Base-by-base conservation (phyloP, 2,797 vertebrate species). In the Myripristis jacobus region DNA sequence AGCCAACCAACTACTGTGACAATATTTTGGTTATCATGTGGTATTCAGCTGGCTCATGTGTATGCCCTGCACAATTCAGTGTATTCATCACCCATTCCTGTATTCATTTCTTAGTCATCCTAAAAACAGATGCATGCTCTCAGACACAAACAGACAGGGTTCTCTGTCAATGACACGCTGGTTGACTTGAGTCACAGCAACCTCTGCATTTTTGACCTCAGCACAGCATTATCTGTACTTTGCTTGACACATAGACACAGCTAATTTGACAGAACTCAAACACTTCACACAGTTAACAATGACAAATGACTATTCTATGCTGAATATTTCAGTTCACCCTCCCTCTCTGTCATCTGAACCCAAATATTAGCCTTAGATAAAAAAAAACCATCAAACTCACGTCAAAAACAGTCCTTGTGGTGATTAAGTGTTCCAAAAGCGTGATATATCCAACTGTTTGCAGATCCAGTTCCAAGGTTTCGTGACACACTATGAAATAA, bases 341-440 rank as follows among this genome's bases (percentile, higher is more conserved):
- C 48, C 16, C 50, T 58, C 48, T 71, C 51, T 75, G 44, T 58
- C 61, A 70, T 66, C 16, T 24, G 21, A 65, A 62, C 59, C 64
- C 65, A 87, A 87, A 87, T 77, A 84, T 79, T 77, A 79, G 57
- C 52, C 53, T 52, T 47, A 48, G 87, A 86, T 85, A 34, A 76
- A 81, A 73, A 78, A 65, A 34, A 69, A 58, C 24, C 19, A n/a
- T n/a, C n/a, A n/a, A 51, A 92, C 90, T 94, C 87, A 92, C 86
- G 59, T 87, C 76, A 87, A 66, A 58, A 66, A 58, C 41, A 56
- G 65, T 73, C 70, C 73, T 81, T 79, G 73, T 58, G 81, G 58
- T 71, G 81, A 85, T 85, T 54, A 83, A 85, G 63, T 66, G 61
- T 78, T 84, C 78, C 67, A 13, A 60, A 83, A 50, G n/a, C 8